Conservation (phyloP, 2,113 vertebrate genomes). For the Bos javanicus region DNA sequence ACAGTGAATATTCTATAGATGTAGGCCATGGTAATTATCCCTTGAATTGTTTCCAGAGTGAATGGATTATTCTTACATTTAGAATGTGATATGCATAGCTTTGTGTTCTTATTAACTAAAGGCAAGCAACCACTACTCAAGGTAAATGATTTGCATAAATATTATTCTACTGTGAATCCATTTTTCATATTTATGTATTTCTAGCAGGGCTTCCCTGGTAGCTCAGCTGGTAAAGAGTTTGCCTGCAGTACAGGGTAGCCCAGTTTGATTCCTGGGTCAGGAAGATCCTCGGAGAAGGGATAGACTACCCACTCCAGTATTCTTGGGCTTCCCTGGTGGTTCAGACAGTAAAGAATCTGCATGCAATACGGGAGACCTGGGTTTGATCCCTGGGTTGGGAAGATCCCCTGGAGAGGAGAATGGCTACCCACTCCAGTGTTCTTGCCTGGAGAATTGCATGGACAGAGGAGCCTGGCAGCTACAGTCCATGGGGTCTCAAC, state of each 20-base stretch:
- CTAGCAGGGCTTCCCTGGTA: not conserved
- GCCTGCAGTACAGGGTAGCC: not conserved
- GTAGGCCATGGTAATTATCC: not conserved
- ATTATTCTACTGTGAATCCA: not conserved
- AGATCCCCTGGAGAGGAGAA: not conserved
- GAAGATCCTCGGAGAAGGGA: not conserved
- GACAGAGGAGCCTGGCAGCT: accelerated
- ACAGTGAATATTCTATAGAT: not conserved
- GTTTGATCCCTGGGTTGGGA: not conserved
- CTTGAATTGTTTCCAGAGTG: not conserved
- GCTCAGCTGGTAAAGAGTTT: not conserved
- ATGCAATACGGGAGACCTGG: accelerated
- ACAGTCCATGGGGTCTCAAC: not conserved
- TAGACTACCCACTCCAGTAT: not conserved
- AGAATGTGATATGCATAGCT: not conserved
- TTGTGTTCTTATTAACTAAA: not conserved
- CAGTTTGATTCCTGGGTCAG: not conserved
- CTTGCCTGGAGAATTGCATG: not conserved
- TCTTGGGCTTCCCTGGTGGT: not conserved
- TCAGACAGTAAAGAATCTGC: not conserved
- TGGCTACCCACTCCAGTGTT: not conserved
- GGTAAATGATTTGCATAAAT: not conserved
- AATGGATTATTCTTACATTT: not conserved
- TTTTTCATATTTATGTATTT: not conserved
- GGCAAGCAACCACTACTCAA: not conserved